Conservation (phyloP, 2,113 vertebrate species). For the Pica pica region DNA sequence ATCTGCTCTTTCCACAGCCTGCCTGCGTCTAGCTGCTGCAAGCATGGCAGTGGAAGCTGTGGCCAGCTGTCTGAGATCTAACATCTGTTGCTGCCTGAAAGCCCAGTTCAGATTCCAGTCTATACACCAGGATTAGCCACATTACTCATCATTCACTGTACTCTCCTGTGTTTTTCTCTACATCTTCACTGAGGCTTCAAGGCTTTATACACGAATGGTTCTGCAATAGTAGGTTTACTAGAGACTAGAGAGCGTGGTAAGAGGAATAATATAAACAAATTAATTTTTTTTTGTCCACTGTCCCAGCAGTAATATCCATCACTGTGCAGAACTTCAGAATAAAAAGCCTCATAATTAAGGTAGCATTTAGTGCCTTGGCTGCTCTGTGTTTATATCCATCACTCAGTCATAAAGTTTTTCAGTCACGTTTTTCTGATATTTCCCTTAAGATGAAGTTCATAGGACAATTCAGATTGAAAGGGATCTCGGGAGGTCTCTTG, state of each 20-base stretch:
- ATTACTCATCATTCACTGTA: background rate
- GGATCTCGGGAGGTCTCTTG: background rate
- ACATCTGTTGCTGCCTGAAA: constrained; percentile 15
- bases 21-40: background rate
- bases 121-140: background rate
- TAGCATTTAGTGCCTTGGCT: background rate
- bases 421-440: background rate
- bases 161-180: background rate
- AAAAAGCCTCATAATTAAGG: background rate
- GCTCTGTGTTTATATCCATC: background rate
- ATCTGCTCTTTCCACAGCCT: background rate
- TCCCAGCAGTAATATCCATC: background rate
- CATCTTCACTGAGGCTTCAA: background rate
- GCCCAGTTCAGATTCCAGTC: background rate
- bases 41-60: background rate
- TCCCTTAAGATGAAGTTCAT: background rate
- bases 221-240: background rate
- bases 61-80: background rate
- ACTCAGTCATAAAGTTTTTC: background rate
- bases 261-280: background rate
- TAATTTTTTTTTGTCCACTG: background rate
- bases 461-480: background rate
- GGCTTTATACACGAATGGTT: background rate
- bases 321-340: background rate
- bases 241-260: background rate